Evolutionary conservation across 1,140 invertebrate genomes (phyloP).

Genomic region (Ylistrum balloti): DNA sequence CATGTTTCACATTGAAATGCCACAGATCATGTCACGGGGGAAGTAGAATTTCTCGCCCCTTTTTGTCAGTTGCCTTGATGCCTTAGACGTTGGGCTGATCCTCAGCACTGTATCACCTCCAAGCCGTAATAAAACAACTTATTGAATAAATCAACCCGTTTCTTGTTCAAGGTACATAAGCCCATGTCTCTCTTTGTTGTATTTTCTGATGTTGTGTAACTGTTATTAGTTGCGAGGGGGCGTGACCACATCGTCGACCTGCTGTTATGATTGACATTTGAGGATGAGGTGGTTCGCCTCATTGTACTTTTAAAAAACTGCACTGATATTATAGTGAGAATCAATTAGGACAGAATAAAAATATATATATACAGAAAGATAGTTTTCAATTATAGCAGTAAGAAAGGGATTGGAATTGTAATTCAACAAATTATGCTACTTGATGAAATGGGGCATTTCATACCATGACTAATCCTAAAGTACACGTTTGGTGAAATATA

Average conservation of each 20-base stretch:
- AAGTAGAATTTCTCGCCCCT: background rate
- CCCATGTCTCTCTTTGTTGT: background rate
- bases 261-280: background rate
- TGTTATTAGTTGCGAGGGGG: background rate
- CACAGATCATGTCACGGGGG: background rate
- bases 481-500: background rate
- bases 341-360: background rate
- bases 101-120: slow-evolving; percentile 5
- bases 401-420: background rate
- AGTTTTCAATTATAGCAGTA: background rate
- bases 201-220: slow-evolving; percentile 2
- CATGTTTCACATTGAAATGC: background rate
- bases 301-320: background rate
- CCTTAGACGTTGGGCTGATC: background rate
- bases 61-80: background rate
- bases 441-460: too few relatives aligned
- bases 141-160: slow-evolving; percentile 35
- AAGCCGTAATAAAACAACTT: background rate
- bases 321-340: background rate
- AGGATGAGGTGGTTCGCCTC: background rate
- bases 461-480: too few relatives aligned
- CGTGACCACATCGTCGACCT: background rate
- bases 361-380: background rate
- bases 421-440: background rate
- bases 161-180: background rate